These are phyloP conservation scores for Tryphoninae sp. DNA, from an alignment of 2,888 invertebrate species.

Conservation along the genomic window DNA sequence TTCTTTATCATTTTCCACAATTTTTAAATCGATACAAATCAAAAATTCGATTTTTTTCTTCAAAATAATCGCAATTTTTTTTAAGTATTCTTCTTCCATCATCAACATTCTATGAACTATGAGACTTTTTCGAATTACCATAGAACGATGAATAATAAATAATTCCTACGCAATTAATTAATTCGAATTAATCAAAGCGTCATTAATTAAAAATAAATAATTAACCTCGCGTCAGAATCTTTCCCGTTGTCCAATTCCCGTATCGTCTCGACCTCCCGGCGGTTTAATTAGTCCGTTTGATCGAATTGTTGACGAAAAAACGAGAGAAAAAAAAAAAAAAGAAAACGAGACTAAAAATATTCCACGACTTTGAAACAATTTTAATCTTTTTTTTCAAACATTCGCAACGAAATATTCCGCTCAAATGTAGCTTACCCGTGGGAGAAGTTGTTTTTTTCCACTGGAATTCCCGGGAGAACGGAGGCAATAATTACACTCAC, in stretches of 20 bases:
- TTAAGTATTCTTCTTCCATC: no score
- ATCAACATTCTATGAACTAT: no score
- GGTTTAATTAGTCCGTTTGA: conserved; percentile 34
- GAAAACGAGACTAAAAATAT: background rate
- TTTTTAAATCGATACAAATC: no score
- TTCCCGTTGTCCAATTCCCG: background rate
- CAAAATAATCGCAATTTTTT: no score
- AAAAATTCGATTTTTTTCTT: no score
- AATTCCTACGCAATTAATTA: no score
- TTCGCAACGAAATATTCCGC: conserved; percentile 6
- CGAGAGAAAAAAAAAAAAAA: conserved; percentile 9
- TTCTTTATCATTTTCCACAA: no score
- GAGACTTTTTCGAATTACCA: no score
- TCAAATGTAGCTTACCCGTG: conserved; percentile 9
- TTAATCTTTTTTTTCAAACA: conserved; percentile 15
- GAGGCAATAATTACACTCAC: conserved; percentile 47
- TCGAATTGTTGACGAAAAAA: conserved; percentile 15
- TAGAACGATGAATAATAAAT: background rate
- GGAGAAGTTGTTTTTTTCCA: background rate
- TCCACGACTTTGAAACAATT: background rate
- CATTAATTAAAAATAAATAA: no score
- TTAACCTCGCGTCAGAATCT: background rate
- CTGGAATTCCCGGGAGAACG: conserved; percentile 23
- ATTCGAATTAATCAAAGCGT: no score
- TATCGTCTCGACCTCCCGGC: background rate